phyloP scores from a whole-genome alignment of 2,113 vertebrate genomes.

The Circaetus gallicus region DNA sequence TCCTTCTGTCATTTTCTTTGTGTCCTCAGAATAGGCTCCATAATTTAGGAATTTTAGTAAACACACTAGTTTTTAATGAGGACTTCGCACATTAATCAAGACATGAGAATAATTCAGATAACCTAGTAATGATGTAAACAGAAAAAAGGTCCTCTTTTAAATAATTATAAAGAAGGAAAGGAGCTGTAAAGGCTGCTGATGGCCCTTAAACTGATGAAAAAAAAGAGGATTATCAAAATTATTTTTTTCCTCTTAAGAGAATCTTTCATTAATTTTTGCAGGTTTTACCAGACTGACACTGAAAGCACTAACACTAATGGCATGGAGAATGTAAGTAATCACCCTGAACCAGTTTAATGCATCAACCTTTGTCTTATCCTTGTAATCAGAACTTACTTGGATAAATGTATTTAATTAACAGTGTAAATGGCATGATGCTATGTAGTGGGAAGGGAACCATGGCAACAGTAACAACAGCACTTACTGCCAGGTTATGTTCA shows the following conservation, averaged over 20 bases:
- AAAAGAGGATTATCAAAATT: background rate
- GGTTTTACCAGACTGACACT: background rate
- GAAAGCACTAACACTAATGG: background rate
- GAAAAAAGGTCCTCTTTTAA: background rate
- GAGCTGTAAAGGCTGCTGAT: background rate
- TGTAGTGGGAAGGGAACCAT: background rate
- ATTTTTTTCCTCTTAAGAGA: background rate
- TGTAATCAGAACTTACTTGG: background rate
- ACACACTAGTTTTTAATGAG: background rate
- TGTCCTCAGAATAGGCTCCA: background rate
- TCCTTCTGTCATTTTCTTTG: background rate
- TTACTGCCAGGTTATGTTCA: background rate
- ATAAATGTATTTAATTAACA: constrained; percentile 20
- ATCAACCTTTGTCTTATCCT: background rate
- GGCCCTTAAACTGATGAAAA: background rate
- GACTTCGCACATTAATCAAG: background rate
- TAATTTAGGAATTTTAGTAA: background rate
- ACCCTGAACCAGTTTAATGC: background rate
- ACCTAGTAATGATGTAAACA: background rate
- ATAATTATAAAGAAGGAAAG: background rate
- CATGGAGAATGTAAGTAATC: background rate
- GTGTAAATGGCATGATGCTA: background rate
- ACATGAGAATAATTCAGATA: background rate
- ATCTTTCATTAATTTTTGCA: background rate
- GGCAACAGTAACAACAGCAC: background rate